Evolutionary conservation across 2,797 vertebrate genomes (phyloP), one percentile per base, ranked within the genome.

Genomic region (Ciconia nigra): DNA sequence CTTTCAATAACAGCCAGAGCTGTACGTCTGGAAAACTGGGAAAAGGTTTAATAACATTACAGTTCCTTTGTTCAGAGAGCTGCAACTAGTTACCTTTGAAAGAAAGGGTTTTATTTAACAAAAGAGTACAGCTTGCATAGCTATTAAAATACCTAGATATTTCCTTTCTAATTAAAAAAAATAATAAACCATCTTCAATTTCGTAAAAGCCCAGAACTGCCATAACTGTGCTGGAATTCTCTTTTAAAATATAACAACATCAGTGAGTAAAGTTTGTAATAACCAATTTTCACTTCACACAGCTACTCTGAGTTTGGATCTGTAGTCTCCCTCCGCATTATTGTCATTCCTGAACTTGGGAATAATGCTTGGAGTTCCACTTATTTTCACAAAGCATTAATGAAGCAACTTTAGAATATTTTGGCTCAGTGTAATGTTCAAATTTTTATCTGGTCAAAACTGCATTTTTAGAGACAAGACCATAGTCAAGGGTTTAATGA

Each of bases 31-130:
- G 95, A 95, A 97, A 98, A 96, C 93, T 87, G 94, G 96, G 95
- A 97, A 95, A 96, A 96, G 95, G 94, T 96, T 97, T 97, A 97
- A 96, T 93, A 96, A 94, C 90, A 95, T 97, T 96, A 97, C 67
- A 90, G 91, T 74, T 67, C 94, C 94, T 97, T 97, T 96, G 96
- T 96, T 95, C 86, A 49, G 79, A 90, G 83, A 91, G 81, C 91
- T 95, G 96, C 91, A 95, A 96, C 83, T 89, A 96, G 94, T 95
- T 89, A 93, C 89, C 93, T 94, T 94, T 73, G 82, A 91, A 89
- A 96, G 87, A 91, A 94, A 80, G 63, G 37, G 47, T 67, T 96
- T 96, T 89, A 93, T 79, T 96, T 95, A 90, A 87, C 89, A 92
- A 87, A 94, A 80, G 59, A 92, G 54, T 78, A 57, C 57, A 90